Evolutionary conservation across 2,797 vertebrate species (phyloP), one percentile per base, ranked within the genome.

Genomic region (Spinibarbus caldwelli): DNA sequence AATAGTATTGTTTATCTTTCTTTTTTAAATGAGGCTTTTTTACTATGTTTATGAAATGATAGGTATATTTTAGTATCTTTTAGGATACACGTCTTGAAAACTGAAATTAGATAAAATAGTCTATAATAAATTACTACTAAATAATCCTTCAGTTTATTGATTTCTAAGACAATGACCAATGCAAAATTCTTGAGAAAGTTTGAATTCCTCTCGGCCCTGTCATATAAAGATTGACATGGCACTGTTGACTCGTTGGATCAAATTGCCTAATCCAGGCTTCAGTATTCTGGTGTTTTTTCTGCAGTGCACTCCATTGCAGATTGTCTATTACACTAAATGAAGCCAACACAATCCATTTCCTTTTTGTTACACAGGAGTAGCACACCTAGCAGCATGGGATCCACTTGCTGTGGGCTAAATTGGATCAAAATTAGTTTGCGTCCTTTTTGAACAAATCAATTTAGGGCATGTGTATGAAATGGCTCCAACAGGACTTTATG

Each of bases 391-490:
- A 57, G 87, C 85, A 86, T 80, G 75, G 80, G 75, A 93, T 90
- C 89, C 83, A 75, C 88, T 91, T 49, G 29, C 85, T 72, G 85
- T 87, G 87, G 57, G 49, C 89, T 85, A 91, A 91, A 94, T 93
- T 92, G 90, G 89, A 93, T 94, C 91, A 85, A 91, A 91, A 92
- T 93, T 77, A 90, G 88, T 93, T 91, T 93, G 90, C 86, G 90
- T 91, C 90, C 86, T 81, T 80, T 93, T 91, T 88, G 87, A 92
- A 91, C 90, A 80, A 84, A 87, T 87, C 86, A 87, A 87, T 88
- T 90, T 91, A 85, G 84, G 72, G 90, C 82, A 21, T 88, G 71
- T 87, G 88, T 79, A 77, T 72, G 82, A 92, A 91, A 87, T 66
- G 43, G 71, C 59, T 86, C 80, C 83, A 64, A 68, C 43, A 83